A percentile compares a stretch with the other conserved stretches of the same genome.
Evolutionary conservation across 2,113 vertebrate genomes (phyloP).

Genomic region (Athene noctua): DNA sequence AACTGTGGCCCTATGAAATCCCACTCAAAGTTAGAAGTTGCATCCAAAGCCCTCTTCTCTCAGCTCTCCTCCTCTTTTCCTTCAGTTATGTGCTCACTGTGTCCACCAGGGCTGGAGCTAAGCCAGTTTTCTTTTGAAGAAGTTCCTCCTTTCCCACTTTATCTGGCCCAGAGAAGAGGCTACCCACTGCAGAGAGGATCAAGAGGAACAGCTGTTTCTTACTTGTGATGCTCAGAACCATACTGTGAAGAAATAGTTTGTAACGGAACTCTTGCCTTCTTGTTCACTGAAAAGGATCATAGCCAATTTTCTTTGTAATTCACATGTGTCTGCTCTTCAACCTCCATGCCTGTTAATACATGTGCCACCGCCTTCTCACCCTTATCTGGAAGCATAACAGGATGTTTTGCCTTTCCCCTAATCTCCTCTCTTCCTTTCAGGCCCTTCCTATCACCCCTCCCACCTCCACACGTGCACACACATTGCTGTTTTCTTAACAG

Average conservation of each 20-base stretch:
- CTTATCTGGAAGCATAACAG: neutral
- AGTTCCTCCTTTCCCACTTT: neutral
- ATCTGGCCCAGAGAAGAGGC: neutral
- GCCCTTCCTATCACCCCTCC: neutral
- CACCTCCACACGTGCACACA: rapidly evolving
- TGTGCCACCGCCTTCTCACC: neutral
- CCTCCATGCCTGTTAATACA: neutral
- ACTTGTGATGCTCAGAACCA: neutral
- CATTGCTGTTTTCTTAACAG: neutral
- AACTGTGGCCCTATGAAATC: neutral
- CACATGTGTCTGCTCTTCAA: neutral
- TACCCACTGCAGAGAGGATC: neutral
- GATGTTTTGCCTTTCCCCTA: neutral
- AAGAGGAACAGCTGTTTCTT: neutral
- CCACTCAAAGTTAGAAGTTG: neutral
- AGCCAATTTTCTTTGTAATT: neutral
- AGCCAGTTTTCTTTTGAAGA: neutral
- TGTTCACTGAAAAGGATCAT: neutral
- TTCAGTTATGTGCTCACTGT: rapidly evolving
- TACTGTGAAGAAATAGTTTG: neutral
- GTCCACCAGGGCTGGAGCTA: neutral
- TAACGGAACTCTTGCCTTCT: neutral
- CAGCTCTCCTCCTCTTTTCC: neutral
- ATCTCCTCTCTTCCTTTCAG: neutral
- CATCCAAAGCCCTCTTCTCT: neutral